A percentile compares a stretch with the other conserved stretches of the same genome.
Evolutionary conservation across 2,113 vertebrate species (phyloP).

Genomic region (Craseonycteris thonglongyai): DNA sequence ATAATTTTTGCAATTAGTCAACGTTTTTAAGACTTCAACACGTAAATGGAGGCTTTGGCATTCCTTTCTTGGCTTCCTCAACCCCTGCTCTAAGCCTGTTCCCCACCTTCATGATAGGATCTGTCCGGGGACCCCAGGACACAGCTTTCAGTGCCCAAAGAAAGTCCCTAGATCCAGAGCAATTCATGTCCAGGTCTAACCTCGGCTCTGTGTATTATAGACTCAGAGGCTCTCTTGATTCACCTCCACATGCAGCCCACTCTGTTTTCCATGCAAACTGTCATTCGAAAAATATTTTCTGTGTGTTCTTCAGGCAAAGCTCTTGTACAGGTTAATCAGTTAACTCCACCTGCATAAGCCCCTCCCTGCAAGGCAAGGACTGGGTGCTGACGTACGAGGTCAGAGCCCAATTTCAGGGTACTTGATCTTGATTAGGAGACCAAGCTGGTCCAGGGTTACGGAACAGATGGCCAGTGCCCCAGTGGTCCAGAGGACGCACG

Average conservation of each 20-base stretch:
- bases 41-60: background rate
- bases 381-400: background rate
- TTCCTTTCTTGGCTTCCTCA: background rate
- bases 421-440: background rate
- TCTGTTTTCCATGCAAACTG: background rate
- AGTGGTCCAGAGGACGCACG: background rate
- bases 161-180: background rate
- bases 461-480: background rate
- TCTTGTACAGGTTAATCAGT: background rate
- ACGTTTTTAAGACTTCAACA: background rate
- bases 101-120: background rate
- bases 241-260: background rate
- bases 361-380: background rate
- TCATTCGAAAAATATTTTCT: background rate
- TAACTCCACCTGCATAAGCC: background rate
- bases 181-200: background rate
- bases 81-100: background rate
- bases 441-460: background rate
- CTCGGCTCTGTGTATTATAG: background rate
- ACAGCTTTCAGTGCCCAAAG: background rate
- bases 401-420: background rate
- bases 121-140: background rate
- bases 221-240: background rate
- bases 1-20: background rate
- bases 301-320: background rate